Evolutionary conservation across 1,140 invertebrate species (phyloP), one percentile per base, ranked within the genome.

Genomic region (Pteromalus puparum): DNA sequence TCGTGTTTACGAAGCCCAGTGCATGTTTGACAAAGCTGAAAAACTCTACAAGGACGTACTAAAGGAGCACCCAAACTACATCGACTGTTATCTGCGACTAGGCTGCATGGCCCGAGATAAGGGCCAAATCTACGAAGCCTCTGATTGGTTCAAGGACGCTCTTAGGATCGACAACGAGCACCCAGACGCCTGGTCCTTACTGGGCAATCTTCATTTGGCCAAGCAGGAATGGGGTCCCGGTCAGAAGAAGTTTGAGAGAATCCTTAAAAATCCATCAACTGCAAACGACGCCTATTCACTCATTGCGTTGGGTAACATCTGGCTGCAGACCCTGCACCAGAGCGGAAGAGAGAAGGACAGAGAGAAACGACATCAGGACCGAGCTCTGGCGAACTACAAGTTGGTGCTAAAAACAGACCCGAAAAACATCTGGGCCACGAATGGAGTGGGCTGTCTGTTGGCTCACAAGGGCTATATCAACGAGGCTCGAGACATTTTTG

Each of bases 91-190:
- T 95, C 93, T 95, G 53, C 94, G 96, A 84, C 93, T 99, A 34
- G 99, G 99, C 0, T 99, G 99, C 90, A 99, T 99, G 97, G 98
- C 98, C 0, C 94, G 99, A 87, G 98, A 99, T 90, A 97, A 98
- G 89, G 99, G 99, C 84, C 97, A 99, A 88, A 99, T 99, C 90
- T 99, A 99, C 90, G 98, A 99, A 90, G 99, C 99, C 0, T 99
- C 98, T 1, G 98, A 99, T 96, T 99, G 98, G 97, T 99, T 99
- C 91, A 99, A 99, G 93, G 98, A 99, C 93, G 98, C 98, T 0
- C 91, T 99, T 18, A 96, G 98, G 88, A 95, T 97, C 70, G 99
- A 99, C 87, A 98, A 98, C 91, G 98, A 99, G 89, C 98, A 99
- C 94, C 98, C 98, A 0, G 98, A 99, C 94, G 98, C 98, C 0